phyloP scores from a whole-genome alignment of 2,888 invertebrate species.

The Scaptomyza parva region DNA sequence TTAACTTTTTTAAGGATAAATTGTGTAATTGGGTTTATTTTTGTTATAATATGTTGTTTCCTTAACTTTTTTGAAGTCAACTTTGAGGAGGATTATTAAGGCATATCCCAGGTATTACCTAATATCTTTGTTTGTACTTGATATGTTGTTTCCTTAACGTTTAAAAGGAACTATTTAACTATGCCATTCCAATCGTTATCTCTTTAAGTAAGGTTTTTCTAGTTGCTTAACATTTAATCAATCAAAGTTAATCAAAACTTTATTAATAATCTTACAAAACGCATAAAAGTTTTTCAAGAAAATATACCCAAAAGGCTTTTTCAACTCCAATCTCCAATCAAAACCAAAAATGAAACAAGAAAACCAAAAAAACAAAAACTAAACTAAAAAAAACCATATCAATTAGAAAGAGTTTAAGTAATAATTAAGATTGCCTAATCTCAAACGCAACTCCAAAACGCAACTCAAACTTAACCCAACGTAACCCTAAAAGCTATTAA shows the following conservation, averaged over 20 bases:
- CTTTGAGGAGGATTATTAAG: too few relatives aligned
- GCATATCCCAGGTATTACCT: too few relatives aligned
- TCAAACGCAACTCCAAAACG: background rate
- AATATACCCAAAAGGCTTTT: background rate
- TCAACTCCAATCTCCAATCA: background rate
- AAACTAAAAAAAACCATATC: background rate
- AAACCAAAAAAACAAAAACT: background rate
- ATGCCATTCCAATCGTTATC: too few relatives aligned
- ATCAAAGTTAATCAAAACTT: background rate
- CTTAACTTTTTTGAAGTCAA: too few relatives aligned
- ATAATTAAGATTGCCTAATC: background rate
- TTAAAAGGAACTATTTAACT: too few relatives aligned
- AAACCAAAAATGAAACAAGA: background rate
- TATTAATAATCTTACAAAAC: background rate
- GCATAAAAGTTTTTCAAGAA: background rate
- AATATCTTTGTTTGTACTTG: too few relatives aligned
- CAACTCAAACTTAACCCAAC: background rate
- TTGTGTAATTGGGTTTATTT: too few relatives aligned
- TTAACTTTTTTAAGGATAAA: too few relatives aligned
- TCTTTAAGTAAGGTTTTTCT: too few relatives aligned
- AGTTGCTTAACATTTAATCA: background rate
- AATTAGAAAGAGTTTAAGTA: slow-evolving; percentile 1
- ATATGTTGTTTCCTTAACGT: too few relatives aligned
- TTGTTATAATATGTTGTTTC: too few relatives aligned
- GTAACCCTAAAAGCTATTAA: background rate